These are phyloP conservation scores for Drosophila picticornis DNA, from an alignment of 2,888 invertebrate species.

Conservation along the genomic window DNA sequence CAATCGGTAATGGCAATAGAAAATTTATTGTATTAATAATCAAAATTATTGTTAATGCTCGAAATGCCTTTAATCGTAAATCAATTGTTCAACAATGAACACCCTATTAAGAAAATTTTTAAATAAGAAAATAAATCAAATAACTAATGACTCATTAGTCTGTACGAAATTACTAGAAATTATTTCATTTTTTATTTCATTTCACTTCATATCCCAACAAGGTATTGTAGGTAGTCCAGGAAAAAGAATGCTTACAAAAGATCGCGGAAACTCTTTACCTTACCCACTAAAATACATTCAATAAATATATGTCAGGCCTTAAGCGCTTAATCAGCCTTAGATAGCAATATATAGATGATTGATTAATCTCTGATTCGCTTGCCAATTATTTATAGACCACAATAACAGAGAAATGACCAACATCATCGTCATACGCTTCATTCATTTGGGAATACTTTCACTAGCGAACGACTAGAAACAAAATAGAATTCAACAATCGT, in stretches of 20 bases:
- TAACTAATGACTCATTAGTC: background rate
- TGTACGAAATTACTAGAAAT: background rate
- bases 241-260: background rate
- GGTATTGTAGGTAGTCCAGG: background rate
- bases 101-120: background rate
- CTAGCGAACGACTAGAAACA: constrained; percentile 72
- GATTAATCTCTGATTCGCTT: background rate
- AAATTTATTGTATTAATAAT: too few species aligned
- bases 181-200: background rate
- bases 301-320: background rate
- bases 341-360: background rate
- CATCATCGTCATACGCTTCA: constrained; percentile 35
- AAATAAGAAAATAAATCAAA: background rate
- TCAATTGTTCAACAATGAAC: background rate
- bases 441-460: constrained; percentile 62
- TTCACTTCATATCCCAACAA: background rate
- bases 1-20: too few species aligned
- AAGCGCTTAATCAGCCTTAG: background rate
- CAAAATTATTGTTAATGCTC: too few species aligned
- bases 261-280: background rate
- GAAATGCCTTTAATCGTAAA: background rate
- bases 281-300: background rate
- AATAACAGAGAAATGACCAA: constrained; percentile 15
- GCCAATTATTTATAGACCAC: background rate
- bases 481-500: constrained; percentile 73